phyloP scores from a whole-genome alignment of 2,888 invertebrate species.

The Sialis fuliginosa region DNA sequence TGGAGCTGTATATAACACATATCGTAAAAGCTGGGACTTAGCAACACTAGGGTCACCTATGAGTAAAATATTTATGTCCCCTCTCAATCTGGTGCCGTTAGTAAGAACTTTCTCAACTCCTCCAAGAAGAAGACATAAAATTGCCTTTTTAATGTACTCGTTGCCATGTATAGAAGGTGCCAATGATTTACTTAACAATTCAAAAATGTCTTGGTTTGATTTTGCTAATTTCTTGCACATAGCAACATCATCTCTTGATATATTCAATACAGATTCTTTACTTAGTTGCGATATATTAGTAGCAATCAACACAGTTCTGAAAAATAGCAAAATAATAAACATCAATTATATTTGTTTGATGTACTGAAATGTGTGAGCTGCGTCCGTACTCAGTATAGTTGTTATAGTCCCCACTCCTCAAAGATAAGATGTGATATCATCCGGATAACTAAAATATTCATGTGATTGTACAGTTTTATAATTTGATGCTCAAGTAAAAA shows the following conservation, averaged over 20 bases:
- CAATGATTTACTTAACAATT: conserved; percentile 73
- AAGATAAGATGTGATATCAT: too few relatives aligned
- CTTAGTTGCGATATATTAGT: conserved; percentile 80
- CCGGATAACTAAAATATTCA: too few relatives aligned
- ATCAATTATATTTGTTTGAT: neutral
- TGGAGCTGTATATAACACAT: conserved; percentile 87
- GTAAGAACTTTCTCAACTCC: conserved; percentile 87
- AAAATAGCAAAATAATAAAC: conserved; percentile 15
- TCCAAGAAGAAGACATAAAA: conserved; percentile 83
- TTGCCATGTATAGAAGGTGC: conserved; percentile 98
- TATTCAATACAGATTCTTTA: conserved; percentile 63
- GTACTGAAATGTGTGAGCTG: too few relatives aligned
- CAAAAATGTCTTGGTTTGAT: conserved; percentile 65
- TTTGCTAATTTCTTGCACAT: conserved; percentile 70
- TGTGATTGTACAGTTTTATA: too few relatives aligned
- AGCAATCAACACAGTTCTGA: conserved; percentile 80
- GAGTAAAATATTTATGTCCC: conserved; percentile 76
- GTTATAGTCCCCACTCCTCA: too few relatives aligned
- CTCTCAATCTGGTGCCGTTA: conserved; percentile 83
- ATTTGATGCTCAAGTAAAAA: too few relatives aligned
- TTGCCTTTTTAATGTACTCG: conserved; percentile 89
- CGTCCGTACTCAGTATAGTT: too few relatives aligned
- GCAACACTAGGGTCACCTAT: conserved; percentile 99
- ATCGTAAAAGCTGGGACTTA: conserved; percentile 87
- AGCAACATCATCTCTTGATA: conserved; percentile 75